These are phyloP conservation scores for Misgurnus anguillicaudatus DNA, from an alignment of 2,113 vertebrate species.

Conservation along the genomic window DNA sequence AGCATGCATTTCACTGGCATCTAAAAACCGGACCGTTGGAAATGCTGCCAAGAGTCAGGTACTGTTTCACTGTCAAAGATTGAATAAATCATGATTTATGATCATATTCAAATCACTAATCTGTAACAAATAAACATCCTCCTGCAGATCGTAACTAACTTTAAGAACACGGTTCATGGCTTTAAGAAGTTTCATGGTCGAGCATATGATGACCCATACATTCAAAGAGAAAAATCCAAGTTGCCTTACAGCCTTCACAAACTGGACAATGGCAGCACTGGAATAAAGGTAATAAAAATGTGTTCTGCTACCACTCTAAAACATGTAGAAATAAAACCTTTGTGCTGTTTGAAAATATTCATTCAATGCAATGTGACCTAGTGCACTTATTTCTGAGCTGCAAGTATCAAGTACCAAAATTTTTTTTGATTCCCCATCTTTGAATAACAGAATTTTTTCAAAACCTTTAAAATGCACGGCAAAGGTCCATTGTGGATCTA, in stretches of 20 bases:
- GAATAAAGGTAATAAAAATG: conserved; percentile 82
- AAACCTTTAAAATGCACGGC: too few species aligned
- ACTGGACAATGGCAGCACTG: conserved; percentile 85
- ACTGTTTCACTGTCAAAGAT: neutral
- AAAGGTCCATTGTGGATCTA: too few species aligned
- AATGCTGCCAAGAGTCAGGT: conserved; percentile 97
- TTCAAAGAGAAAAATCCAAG: conserved; percentile 85
- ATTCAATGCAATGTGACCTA: neutral
- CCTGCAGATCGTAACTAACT: conserved; percentile 87
- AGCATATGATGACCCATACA: conserved; percentile 86
- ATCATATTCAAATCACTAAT: neutral
- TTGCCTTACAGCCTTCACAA: conserved; percentile 91
- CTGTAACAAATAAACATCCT: conserved; percentile 1
- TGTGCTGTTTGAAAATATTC: too few species aligned
- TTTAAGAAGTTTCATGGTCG: conserved; percentile 94
- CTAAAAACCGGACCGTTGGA: conserved; percentile 91
- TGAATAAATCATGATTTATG: neutral
- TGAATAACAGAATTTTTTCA: too few species aligned
- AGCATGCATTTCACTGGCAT: conserved; percentile 90
- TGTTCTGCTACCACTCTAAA: neutral
- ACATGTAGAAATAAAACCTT: too few species aligned
- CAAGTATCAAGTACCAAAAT: too few species aligned
- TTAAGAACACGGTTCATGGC: conserved; percentile 92
- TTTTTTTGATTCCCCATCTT: too few species aligned
- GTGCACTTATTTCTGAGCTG: too few species aligned